Conservation (phyloP, 2,888 invertebrate genomes). For the Vesta saturnalis region DNA sequence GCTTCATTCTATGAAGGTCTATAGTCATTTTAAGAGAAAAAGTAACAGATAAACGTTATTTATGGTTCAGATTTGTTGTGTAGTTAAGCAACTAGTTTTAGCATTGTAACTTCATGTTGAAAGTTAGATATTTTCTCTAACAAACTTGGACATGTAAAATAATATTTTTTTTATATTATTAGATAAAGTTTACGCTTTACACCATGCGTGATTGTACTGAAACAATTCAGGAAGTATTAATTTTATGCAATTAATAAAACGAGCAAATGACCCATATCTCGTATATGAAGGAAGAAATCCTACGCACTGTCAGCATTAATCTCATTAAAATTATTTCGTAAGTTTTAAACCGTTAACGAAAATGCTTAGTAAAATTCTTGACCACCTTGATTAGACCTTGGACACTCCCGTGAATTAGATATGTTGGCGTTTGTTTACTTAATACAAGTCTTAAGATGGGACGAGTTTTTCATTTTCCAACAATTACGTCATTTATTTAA, state of each 20-base stretch:
- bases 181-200: background rate
- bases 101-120: slow-evolving; percentile 8
- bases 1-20: slow-evolving; percentile 14
- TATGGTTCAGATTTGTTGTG: slow-evolving; percentile 14
- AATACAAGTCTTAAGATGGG: slow-evolving; percentile 27
- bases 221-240: slow-evolving; percentile 40
- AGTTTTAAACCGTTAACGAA: slow-evolving; percentile 56
- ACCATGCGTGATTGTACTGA: slow-evolving; percentile 15
- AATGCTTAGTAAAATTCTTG: slow-evolving; percentile 56
- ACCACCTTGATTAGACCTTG: slow-evolving; percentile 57
- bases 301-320: slow-evolving; percentile 54
- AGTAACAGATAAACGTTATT: slow-evolving; percentile 15
- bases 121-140: slow-evolving; percentile 5
- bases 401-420: slow-evolving; percentile 52
- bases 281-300: slow-evolving; percentile 48
- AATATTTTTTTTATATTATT: background rate
- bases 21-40: slow-evolving; percentile 9
- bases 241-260: slow-evolving; percentile 42
- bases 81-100: slow-evolving; percentile 14
- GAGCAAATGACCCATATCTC: slow-evolving; percentile 50
- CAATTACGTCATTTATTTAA: slow-evolving; percentile 20
- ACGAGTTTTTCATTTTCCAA: slow-evolving; percentile 24
- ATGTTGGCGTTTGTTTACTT: slow-evolving; percentile 55
- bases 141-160: background rate
- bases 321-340: slow-evolving; percentile 56